Conservation (phyloP, 2,797 vertebrate genomes). For the Periparus ater region DNA sequence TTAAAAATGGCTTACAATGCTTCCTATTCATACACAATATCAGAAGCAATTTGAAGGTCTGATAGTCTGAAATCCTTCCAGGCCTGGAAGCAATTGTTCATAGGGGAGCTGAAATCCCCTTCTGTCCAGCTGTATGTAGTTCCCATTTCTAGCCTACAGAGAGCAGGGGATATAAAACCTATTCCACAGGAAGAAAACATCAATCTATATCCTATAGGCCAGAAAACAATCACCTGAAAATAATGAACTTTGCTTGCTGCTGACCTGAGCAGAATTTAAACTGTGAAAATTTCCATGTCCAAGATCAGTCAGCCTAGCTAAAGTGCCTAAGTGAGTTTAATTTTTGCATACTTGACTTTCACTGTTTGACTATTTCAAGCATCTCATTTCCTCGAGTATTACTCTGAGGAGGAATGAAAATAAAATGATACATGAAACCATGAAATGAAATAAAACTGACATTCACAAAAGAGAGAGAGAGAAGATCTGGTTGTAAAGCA, state of each 20-base stretch:
- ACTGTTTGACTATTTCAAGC: conserved; percentile 50
- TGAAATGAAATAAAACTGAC: conserved; percentile 29
- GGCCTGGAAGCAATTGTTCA: conserved; percentile 10
- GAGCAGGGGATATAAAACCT: conserved; percentile 6
- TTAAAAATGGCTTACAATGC: background rate
- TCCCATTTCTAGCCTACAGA: background rate
- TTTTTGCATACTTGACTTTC: conserved; percentile 49
- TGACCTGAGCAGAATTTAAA: conserved; percentile 63
- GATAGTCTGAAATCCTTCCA: background rate
- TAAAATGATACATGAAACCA: conserved; percentile 12
- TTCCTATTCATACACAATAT: conserved; percentile 5
- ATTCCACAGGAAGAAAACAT: conserved; percentile 9
- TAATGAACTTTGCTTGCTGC: conserved; percentile 54
- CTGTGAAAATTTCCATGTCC: conserved; percentile 25
- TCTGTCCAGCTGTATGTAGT: background rate
- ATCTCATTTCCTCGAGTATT: conserved; percentile 14
- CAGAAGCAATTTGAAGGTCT: conserved; percentile 37
- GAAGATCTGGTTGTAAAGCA: background rate
- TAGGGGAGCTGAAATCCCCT: conserved; percentile 11
- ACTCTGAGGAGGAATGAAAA: conserved; percentile 30
- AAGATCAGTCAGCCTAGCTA: conserved; percentile 22
- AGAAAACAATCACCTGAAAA: conserved; percentile 47
- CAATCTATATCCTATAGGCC: conserved; percentile 23
- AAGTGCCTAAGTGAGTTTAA: conserved; percentile 21
- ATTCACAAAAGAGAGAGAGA: background rate